phyloP scores from a whole-genome alignment of 2,888 invertebrate species.

The Cosmia pyralina region DNA sequence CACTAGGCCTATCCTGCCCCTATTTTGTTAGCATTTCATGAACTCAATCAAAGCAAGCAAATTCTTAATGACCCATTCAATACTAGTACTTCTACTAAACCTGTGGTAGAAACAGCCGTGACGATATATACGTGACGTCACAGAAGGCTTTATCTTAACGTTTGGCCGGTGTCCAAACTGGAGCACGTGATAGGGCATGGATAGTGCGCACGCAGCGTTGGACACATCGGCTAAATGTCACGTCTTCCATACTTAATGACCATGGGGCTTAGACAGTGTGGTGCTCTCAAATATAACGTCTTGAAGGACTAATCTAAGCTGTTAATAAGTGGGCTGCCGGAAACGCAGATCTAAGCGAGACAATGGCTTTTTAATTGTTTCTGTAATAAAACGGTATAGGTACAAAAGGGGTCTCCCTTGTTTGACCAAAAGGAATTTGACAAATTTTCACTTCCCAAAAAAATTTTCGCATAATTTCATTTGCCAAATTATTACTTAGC shows the following conservation, averaged over 20 bases:
- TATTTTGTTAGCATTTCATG: not conserved
- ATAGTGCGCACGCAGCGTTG: constrained; percentile 37
- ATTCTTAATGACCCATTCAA: not conserved
- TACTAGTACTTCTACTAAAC: not conserved
- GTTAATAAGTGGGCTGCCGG: not conserved
- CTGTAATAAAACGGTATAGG: no score
- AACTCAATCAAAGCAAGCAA: not conserved
- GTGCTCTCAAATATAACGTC: not conserved
- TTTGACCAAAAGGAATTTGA: no score
- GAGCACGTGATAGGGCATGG: constrained; percentile 48
- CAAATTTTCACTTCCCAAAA: no score
- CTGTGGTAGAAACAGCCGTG: constrained; percentile 26
- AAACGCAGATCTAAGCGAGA: no score
- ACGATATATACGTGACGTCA: constrained; percentile 21
- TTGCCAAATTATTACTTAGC: no score
- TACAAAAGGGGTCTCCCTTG: no score
- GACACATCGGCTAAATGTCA: constrained; percentile 43
- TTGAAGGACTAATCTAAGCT: not conserved
- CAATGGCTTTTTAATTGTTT: no score
- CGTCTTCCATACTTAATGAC: constrained; percentile 35
- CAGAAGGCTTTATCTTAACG: constrained; percentile 49
- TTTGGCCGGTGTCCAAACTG: constrained; percentile 54
- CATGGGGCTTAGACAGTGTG: constrained; percentile 18
- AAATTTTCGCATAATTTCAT: no score
- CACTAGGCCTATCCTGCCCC: not conserved